These are phyloP conservation scores for Sinhomidia bicolor DNA, from an alignment of 2,888 invertebrate species.

Conservation along the genomic window DNA sequence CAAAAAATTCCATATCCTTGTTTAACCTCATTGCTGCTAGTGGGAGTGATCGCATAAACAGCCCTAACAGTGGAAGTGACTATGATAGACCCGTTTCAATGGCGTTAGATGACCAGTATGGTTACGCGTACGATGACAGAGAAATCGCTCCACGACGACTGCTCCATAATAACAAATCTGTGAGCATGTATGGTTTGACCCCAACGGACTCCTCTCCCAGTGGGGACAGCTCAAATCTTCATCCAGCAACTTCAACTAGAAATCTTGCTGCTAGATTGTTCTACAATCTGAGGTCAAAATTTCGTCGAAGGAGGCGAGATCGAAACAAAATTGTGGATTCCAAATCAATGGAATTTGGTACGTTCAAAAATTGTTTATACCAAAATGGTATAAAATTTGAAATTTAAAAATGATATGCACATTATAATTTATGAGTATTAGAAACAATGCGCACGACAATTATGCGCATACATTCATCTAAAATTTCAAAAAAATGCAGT, in stretches of 20 bases:
- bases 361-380: slow-evolving; percentile 1
- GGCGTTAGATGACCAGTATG: slow-evolving; percentile 67
- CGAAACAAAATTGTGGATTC: slow-evolving; percentile 77
- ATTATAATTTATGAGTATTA: no score
- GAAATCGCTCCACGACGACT: slow-evolving; percentile 61
- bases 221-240: slow-evolving; percentile 56
- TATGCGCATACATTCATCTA: no score
- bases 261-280: slow-evolving; percentile 77
- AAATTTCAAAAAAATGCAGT: no score
- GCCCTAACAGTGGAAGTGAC: background rate
- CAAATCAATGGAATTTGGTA: slow-evolving; percentile 77
- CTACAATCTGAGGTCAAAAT: slow-evolving; percentile 77
- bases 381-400: no score
- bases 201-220: slow-evolving; percentile 9
- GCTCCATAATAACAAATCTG: slow-evolving; percentile 70
- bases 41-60: slow-evolving; percentile 45
- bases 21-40: slow-evolving; percentile 75
- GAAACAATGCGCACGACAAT: no score
- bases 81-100: slow-evolving; percentile 71
- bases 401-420: background rate
- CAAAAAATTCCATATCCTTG: slow-evolving; percentile 76
- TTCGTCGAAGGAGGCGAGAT: slow-evolving; percentile 74
- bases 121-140: slow-evolving; percentile 62
- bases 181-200: slow-evolving; percentile 77
- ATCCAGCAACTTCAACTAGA: slow-evolving; percentile 50